phyloP scores from a whole-genome alignment of 2,797 vertebrate species.

The Pipistrellus pipistrellus region DNA sequence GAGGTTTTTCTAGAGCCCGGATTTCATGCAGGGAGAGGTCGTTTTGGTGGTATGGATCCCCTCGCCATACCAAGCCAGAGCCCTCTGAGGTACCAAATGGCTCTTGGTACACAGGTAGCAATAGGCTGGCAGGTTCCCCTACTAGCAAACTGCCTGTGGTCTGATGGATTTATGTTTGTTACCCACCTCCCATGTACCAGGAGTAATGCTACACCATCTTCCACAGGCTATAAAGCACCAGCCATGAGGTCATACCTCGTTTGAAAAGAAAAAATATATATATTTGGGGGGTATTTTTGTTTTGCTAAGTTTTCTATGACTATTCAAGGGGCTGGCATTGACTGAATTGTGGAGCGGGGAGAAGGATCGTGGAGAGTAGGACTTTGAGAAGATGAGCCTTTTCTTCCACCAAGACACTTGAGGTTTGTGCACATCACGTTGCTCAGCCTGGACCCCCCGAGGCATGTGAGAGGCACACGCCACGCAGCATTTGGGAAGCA shows the following conservation, averaged over 20 bases:
- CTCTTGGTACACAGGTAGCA: not conserved
- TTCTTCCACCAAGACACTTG: not conserved
- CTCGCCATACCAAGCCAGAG: not conserved
- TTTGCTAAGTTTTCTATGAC: slow-evolving; percentile 6
- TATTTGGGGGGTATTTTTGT: not conserved
- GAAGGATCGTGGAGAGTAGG: not conserved
- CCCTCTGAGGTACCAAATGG: not conserved
- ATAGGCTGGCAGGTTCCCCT: not conserved
- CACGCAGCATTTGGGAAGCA: not conserved
- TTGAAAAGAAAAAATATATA: slow-evolving; percentile 1
- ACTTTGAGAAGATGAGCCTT: not conserved
- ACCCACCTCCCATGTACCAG: not conserved
- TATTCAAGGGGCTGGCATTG: not conserved
- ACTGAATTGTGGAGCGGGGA: not conserved
- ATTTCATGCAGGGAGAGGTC: not conserved
- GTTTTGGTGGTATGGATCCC: not conserved
- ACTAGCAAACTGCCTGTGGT: not conserved
- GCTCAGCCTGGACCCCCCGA: not conserved
- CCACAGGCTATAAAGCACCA: not conserved
- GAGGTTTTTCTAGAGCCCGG: not conserved
- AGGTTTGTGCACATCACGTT: not conserved
- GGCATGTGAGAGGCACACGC: not conserved
- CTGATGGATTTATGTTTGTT: not conserved
- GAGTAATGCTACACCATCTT: not conserved
- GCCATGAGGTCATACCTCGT: not conserved